Evolutionary conservation across 2,888 invertebrate genomes (phyloP), one percentile per base, ranked within the genome.

Genomic region (Xiphydria camelus): DNA sequence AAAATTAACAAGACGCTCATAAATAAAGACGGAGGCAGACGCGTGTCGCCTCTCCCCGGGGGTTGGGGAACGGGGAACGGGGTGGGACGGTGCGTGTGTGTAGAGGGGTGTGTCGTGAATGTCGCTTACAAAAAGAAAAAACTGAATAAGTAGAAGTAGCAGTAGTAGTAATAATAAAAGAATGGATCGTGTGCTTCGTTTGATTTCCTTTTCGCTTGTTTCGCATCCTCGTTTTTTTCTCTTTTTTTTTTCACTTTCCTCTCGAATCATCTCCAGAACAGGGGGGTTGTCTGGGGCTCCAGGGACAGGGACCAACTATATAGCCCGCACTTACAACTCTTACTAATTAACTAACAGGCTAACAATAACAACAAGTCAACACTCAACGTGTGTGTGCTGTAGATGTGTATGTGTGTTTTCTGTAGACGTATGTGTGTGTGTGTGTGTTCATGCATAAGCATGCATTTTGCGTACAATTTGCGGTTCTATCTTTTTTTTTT

Each of bases 261-360:
- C 43, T 67, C 66, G 61, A 68, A 66, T 68, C 66, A 68, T 71
- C 65, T 73, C 75, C 75, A 75, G 75, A 75, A 75, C 73, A 72
- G 69, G 74, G 71, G 72, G 72, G 60, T 58, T 64, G 66, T 73
- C 67, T 70, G 68, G n/a, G 70, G 73, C 70, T 73, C 73, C 75
- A 73, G 73, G 73, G 74, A 73, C 72, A 73, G 73, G 73, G 74
- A 73, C 73, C 73, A 73, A 74, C 72, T 51, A 40, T 74, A 72
- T 70, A 74, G 70, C 74, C 73, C 73, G 69, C 71, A 72, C 72
- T 73, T 73, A 71, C 72, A 74, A 75, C 70, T 73, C 70, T 74
- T 75, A 75, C 71, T 72, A 75, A 75, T 73, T 75, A 75, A 75
- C 75, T 75, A 75, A 75, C 75, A 75, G 71, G 68, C 75, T 75